A percentile compares a stretch with the other conserved stretches of the same genome.
Conservation (phyloP, 1,140 invertebrate genomes). For the Laupala kohalensis region DNA sequence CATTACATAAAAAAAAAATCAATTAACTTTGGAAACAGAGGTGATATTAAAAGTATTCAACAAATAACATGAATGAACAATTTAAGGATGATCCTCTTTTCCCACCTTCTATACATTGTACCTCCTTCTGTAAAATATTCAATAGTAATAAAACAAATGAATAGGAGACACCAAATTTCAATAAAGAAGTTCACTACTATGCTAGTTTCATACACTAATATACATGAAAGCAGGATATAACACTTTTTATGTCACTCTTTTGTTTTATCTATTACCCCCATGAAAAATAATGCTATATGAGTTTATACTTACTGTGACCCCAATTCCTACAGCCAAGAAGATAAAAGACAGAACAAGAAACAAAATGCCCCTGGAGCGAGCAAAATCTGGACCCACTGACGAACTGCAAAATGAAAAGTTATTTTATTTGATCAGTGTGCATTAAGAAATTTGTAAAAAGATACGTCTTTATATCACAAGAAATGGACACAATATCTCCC, state of each 20-base stretch:
- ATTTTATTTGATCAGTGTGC: background rate
- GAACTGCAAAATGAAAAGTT: constrained; percentile 36
- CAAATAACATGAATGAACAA: no score
- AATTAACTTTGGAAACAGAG: no score
- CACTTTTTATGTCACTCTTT: background rate
- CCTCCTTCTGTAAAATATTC: no score
- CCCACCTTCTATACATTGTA: no score
- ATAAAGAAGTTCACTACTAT: background rate
- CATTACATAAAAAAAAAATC: no score
- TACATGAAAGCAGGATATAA: background rate
- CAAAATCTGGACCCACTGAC: constrained; percentile 75
- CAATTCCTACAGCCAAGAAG: constrained; percentile 59
- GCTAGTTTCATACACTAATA: background rate
- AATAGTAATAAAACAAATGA: no score
- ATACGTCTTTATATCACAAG: no score
- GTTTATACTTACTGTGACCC: constrained; percentile 49
- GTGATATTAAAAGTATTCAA: no score
- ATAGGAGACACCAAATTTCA: background rate
- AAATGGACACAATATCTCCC: no score
- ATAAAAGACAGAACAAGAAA: constrained; percentile 68
- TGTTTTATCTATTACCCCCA: background rate
- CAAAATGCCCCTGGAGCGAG: constrained; percentile 58
- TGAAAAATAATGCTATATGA: background rate
- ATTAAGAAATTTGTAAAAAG: background rate
- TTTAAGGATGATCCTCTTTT: no score